These are phyloP conservation scores for Brotula barbata DNA, from an alignment of 2,797 vertebrate genomes.

Conservation along the genomic window DNA sequence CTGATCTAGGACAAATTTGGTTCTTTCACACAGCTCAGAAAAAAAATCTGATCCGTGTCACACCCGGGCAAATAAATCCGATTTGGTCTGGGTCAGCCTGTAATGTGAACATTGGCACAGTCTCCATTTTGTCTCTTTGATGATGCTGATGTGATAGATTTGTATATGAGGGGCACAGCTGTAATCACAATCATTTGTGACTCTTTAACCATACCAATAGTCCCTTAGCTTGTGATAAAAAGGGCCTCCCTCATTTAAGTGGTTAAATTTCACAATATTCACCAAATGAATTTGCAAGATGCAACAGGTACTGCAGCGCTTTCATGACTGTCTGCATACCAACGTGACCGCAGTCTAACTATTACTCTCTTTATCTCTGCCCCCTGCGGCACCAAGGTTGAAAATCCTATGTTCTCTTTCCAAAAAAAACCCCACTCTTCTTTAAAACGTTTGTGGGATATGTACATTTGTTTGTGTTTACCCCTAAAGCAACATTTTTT, in stretches of 20 bases:
- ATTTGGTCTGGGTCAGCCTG: too few relatives aligned
- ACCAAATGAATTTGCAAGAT: conserved; percentile 84
- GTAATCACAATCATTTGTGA: conserved; percentile 26
- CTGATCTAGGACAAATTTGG: too few relatives aligned
- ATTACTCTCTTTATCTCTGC: conserved; percentile 78
- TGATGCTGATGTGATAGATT: conserved; percentile 1
- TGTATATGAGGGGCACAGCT: conserved; percentile 18
- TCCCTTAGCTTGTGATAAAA: conserved; percentile 29
- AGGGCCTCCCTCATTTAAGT: conserved; percentile 64
- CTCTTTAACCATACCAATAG: conserved; percentile 25
- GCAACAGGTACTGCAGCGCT: conserved; percentile 77
- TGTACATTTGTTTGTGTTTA: conserved; percentile 80
- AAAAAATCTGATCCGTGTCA: too few relatives aligned
- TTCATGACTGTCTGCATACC: conserved; percentile 85
- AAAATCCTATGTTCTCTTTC: conserved; percentile 79
- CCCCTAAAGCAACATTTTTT: conserved; percentile 73
- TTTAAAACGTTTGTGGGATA: conserved; percentile 64
- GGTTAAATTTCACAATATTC: conserved; percentile 77
- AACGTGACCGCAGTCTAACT: conserved; percentile 83
- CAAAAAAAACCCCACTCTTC: conserved; percentile 51
- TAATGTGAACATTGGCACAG: too few relatives aligned
- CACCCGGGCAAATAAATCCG: too few relatives aligned
- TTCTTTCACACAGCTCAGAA: too few relatives aligned
- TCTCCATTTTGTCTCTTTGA: conserved; percentile 7
- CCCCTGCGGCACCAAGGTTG: conserved; percentile 77